Conservation (phyloP, 2,113 vertebrate genomes). For the Python bivittatus region DNA sequence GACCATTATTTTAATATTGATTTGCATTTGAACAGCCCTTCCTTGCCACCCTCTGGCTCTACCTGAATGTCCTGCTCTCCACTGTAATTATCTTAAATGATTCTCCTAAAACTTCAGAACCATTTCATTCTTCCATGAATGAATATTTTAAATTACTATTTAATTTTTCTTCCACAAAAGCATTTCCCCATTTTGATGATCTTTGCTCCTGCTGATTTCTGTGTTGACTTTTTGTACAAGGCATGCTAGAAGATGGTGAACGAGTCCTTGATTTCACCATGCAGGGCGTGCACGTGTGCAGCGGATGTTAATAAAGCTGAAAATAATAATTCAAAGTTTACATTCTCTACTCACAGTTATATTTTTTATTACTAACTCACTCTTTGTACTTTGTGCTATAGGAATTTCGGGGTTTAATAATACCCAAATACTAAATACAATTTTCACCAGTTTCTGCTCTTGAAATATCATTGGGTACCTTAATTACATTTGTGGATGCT, state of each 20-base stretch:
- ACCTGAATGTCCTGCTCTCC: background rate
- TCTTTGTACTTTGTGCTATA: conserved; percentile 34
- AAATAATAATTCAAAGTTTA: conserved; percentile 23
- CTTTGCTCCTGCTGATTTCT: background rate
- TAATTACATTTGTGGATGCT: conserved; percentile 42
- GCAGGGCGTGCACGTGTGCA: background rate
- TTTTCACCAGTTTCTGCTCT: conserved; percentile 56
- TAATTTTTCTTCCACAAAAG: background rate
- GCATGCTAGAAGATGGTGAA: background rate
- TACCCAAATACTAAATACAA: conserved; percentile 51
- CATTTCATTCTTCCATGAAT: background rate
- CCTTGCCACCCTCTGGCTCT: conserved; percentile 11
- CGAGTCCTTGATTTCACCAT: background rate
- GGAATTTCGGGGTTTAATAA: conserved; percentile 47
- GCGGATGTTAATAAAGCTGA: background rate
- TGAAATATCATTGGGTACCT: conserved; percentile 55
- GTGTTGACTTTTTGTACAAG: background rate
- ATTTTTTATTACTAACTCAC: conserved; percentile 34
- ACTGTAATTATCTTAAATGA: background rate
- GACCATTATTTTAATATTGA: background rate
- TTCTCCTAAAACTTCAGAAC: background rate
- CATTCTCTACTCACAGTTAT: conserved; percentile 31
- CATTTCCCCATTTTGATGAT: background rate
- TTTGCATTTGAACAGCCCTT: conserved; percentile 20
- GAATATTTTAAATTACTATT: background rate